These are phyloP conservation scores for Hydrotaea diabolus DNA, from an alignment of 2,888 invertebrate genomes.

Conservation along the genomic window DNA sequence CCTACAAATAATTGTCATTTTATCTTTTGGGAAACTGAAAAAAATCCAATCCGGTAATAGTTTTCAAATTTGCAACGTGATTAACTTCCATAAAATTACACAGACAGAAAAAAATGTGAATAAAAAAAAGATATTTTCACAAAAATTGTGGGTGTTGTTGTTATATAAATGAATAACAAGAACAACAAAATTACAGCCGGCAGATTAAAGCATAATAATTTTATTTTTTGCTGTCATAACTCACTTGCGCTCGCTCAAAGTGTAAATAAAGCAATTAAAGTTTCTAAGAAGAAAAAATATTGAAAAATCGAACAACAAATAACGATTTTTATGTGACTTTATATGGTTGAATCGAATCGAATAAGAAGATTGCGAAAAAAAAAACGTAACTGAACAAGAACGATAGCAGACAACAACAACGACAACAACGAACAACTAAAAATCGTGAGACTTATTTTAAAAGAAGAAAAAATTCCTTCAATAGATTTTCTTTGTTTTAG, in stretches of 20 bases:
- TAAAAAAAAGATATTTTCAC: background rate
- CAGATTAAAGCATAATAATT: background rate
- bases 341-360: background rate
- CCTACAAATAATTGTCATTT: too few species aligned
- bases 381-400: background rate
- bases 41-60: background rate
- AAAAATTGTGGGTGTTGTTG: slow-evolving; percentile 16
- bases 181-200: background rate
- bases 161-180: background rate
- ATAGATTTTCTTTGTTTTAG: slow-evolving; percentile 64
- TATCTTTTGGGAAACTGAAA: too few species aligned
- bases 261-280: slow-evolving; percentile 29
- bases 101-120: background rate
- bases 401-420: background rate
- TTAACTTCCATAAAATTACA: background rate
- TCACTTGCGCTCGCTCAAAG: background rate
- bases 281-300: background rate
- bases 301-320: background rate
- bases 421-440: slow-evolving; percentile 4
- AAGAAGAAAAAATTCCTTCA: slow-evolving; percentile 28
- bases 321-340: slow-evolving; percentile 11
- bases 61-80: slow-evolving; percentile 5
- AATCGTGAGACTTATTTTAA: slow-evolving; percentile 18
- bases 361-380: background rate
- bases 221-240: background rate